Evolutionary conservation across 2,113 vertebrate genomes (phyloP), one percentile per base, ranked within the genome.

Genomic region (Chaetodon auriga): DNA sequence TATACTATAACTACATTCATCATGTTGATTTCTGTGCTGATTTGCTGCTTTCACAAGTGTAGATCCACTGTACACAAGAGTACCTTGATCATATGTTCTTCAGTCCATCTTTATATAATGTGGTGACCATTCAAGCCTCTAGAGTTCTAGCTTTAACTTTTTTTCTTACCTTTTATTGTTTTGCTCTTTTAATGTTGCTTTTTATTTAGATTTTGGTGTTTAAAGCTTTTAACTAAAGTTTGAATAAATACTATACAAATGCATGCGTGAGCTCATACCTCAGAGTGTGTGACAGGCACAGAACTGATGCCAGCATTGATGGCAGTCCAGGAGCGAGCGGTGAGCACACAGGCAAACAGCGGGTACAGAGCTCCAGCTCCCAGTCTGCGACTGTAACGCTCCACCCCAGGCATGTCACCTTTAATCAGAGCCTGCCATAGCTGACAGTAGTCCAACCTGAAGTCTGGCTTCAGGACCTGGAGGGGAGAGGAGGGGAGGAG

Each of bases 401-500:
- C 96, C 63, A 98, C 94, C 2, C 85, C 91, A 68, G 96, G 89
- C 96, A 99, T 96, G 85, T 99, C 96, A 0, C 95, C 94, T 75
- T 95, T 95, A 82, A 99, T 98, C 82, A 99, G 95, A 41, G 98
- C 95, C 93, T 98, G 97, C 98, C 98, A 99, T 76, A 99, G 96
- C 12, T 61, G 95, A 78, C 97, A 98, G 93, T 99, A 99, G 84
- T 98, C 91, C 92, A 99, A 79, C 68, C 97, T 95, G 91, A 99
- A 99, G 21, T 95, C 95, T 1, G 97, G 95, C 0, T 97, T 96
- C 88, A 99, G 94, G 63, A 94, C 94, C 98, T 99, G 30, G 15
- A 49, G 12, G 38, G 18, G 18, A 45, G 38, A 11, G 38, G 8
- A 68, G 30, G 7, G 58, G 16, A 61, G 19, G 13, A 89, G 15